Conservation (phyloP, 2,797 vertebrate species). For the Holocentrus rufus region DNA sequence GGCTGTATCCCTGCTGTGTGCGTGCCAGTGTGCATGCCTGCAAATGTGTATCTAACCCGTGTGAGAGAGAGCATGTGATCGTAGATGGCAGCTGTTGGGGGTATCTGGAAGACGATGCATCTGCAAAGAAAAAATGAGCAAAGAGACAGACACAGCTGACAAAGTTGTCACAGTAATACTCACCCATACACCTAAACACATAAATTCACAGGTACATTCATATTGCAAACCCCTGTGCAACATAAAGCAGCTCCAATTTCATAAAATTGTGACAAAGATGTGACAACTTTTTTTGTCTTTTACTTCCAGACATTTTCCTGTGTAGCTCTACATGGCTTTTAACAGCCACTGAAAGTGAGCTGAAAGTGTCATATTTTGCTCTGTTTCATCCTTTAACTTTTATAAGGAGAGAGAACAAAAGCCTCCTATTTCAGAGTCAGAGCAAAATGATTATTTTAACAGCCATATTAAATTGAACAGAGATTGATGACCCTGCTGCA, state of each 20-base stretch:
- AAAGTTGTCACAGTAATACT: background rate
- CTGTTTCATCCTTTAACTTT: conserved; percentile 22
- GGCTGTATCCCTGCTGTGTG: background rate
- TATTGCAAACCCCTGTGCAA: background rate
- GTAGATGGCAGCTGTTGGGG: conserved; percentile 29
- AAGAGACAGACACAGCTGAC: conserved; percentile 20
- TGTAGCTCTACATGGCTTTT: background rate
- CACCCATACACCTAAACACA: background rate
- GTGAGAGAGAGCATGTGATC: background rate
- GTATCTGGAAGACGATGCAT: conserved; percentile 27
- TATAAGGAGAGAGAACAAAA: conserved; percentile 14
- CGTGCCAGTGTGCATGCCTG: background rate
- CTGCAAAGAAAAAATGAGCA: conserved; percentile 32
- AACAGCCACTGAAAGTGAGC: background rate
- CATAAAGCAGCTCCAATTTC: background rate
- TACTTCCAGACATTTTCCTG: no score
- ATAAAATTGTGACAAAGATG: background rate
- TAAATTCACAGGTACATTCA: background rate
- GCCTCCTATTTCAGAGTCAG: conserved; percentile 9
- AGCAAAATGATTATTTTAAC: background rate
- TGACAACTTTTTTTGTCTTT: no score
- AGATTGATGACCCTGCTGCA: no score
- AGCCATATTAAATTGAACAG: conserved; percentile 2
- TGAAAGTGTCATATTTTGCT: conserved; percentile 16
- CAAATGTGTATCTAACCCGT: background rate